Conservation (phyloP, 2,888 invertebrate genomes). For the Exephanes ischioxanthus region DNA sequence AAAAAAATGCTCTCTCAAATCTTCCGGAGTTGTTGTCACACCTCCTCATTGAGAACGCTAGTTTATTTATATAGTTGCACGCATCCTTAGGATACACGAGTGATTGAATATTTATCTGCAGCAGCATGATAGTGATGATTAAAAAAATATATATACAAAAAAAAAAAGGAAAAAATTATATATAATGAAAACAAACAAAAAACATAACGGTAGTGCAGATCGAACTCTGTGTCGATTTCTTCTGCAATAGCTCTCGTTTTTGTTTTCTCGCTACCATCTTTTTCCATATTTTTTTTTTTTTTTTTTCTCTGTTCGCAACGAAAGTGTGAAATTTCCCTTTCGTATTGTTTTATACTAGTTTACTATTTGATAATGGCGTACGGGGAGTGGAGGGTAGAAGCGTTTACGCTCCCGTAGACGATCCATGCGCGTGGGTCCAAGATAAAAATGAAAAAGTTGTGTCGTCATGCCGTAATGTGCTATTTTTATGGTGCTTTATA, state of each 20-base stretch:
- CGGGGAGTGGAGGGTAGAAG: conserved; percentile 4
- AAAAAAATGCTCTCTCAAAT: background rate
- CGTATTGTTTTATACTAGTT: background rate
- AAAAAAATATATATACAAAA: background rate
- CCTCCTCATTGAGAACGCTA: conserved; percentile 29
- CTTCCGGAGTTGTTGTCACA: background rate
- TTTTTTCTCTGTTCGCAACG: conserved; percentile 1
- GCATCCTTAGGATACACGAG: conserved; percentile 56
- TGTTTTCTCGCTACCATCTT: conserved; percentile 9
- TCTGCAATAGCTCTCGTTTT: conserved; percentile 76
- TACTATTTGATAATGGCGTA: background rate
- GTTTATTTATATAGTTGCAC: conserved; percentile 58
- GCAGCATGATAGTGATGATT: background rate
- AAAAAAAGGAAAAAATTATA: background rate
- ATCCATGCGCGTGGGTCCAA: conserved; percentile 84
- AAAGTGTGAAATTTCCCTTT: background rate
- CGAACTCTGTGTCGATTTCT: conserved; percentile 78
- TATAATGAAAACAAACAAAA: too few species aligned
- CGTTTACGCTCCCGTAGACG: conserved; percentile 42
- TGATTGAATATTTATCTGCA: conserved; percentile 28
- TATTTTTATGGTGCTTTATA: conserved; percentile 63
- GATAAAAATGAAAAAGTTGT: conserved; percentile 77
- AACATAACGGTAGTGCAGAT: conserved; percentile 2
- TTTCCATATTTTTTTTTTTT: background rate
- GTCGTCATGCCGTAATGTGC: conserved; percentile 80